Evolutionary conservation across 2,797 vertebrate genomes (phyloP).

Genomic region (Dermochelys coriacea): DNA sequence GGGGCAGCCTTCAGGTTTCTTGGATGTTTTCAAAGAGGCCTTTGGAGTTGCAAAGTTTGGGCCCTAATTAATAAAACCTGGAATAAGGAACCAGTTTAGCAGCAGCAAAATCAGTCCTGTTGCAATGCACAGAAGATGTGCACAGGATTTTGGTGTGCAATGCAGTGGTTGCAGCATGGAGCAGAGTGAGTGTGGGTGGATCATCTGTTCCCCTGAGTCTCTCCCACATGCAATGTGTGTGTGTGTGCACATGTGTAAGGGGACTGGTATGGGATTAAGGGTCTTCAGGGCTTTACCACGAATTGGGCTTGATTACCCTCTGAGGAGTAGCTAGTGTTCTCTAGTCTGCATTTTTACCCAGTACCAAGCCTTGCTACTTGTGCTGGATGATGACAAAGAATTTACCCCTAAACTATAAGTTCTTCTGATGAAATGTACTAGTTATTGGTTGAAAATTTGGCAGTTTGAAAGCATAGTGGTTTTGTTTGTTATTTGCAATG

Average conservation of each 20-base stretch:
- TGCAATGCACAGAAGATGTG: neutral
- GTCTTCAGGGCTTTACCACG: neutral
- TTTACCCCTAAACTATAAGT: neutral
- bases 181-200: neutral
- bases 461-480: neutral
- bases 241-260: neutral
- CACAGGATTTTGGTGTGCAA: neutral
- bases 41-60: neutral
- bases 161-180: fast-evolving
- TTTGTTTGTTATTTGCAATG: neutral
- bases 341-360: neutral
- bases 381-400: neutral
- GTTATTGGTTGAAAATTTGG: neutral
- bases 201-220: neutral
- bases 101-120: neutral
- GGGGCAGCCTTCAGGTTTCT: neutral
- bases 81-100: neutral
- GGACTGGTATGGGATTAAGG: neutral
- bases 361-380: fast-evolving
- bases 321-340: neutral
- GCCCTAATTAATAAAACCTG: neutral
- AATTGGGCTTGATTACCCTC: neutral
- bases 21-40: neutral
- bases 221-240: neutral
- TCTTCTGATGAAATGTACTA: neutral